Conservation (phyloP, 2,888 invertebrate species). For the Eumerus sabulonum region DNA sequence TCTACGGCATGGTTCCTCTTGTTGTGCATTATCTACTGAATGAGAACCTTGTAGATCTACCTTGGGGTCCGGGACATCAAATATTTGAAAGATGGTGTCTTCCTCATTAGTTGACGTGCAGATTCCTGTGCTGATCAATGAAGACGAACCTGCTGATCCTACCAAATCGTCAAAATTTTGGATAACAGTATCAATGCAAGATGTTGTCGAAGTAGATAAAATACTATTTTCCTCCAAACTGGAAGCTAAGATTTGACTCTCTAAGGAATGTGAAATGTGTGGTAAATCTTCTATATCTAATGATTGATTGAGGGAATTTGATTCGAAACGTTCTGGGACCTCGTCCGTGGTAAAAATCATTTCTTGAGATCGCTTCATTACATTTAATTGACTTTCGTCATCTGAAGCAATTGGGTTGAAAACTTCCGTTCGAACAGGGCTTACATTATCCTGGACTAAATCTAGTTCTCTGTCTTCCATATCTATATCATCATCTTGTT, state of each 20-base stretch:
- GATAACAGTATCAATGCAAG: conserved; percentile 79
- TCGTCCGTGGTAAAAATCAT: conserved; percentile 90
- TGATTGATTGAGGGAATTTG: too few relatives aligned
- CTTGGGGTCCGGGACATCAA: conserved; percentile 47
- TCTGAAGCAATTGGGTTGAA: conserved; percentile 71
- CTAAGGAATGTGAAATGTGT: conserved; percentile 74
- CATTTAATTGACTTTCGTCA: conserved; percentile 82
- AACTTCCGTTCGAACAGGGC: conserved; percentile 60
- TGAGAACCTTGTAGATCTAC: background rate
- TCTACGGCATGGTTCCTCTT: conserved; percentile 75
- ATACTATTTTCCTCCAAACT: conserved; percentile 82
- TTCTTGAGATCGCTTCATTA: conserved; percentile 93
- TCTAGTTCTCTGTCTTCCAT: conserved; percentile 80
- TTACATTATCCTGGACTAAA: conserved; percentile 67
- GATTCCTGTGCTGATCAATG: conserved; percentile 76
- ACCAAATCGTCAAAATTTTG: conserved; percentile 77
- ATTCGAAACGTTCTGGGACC: conserved; percentile 75
- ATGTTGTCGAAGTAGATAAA: conserved; percentile 81
- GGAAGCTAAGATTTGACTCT: conserved; percentile 80
- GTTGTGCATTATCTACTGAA: background rate
- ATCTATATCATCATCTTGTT: conserved; percentile 81
- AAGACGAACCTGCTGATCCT: conserved; percentile 77
- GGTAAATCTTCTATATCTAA: conserved; percentile 72
- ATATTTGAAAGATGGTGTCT: conserved; percentile 55
- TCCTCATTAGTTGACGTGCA: conserved; percentile 67